Evolutionary conservation across 2,888 invertebrate species (phyloP).

Genomic region (Clivina fossor): DNA sequence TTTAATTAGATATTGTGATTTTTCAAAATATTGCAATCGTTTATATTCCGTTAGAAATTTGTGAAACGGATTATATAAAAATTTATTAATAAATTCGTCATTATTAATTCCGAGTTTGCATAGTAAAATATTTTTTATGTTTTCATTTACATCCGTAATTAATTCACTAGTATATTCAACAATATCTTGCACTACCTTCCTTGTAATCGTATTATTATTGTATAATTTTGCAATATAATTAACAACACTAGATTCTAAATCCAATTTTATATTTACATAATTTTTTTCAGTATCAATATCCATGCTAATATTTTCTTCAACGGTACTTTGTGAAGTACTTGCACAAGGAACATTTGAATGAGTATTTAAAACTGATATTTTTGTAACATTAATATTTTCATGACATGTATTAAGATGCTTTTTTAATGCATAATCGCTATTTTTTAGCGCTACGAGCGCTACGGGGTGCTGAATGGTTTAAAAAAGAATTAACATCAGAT

Average conservation of each 20-base stretch:
- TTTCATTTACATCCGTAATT: neutral
- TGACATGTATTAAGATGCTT: too few species aligned
- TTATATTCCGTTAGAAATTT: constrained; percentile 1
- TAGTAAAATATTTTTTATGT: neutral
- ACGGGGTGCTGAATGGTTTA: too few species aligned
- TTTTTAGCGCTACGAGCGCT: too few species aligned
- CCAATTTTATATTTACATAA: too few species aligned
- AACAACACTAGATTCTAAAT: constrained; percentile 3
- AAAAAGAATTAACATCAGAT: too few species aligned
- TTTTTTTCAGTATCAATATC: too few species aligned
- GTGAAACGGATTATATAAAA: neutral
- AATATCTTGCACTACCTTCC: neutral
- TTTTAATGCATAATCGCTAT: too few species aligned
- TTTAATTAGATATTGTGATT: neutral
- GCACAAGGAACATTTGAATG: too few species aligned
- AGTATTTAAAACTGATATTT: too few species aligned
- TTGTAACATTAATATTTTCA: too few species aligned
- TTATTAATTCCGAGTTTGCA: neutral
- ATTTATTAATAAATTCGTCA: neutral
- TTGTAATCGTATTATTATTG: constrained; percentile 3
- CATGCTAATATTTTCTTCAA: too few species aligned
- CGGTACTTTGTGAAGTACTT: too few species aligned
- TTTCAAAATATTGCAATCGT: constrained; percentile 4
- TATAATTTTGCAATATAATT: constrained; percentile 6
- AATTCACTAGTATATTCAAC: neutral